Conservation (phyloP, 2,797 vertebrate genomes). For the Bovichtus variegatus region DNA sequence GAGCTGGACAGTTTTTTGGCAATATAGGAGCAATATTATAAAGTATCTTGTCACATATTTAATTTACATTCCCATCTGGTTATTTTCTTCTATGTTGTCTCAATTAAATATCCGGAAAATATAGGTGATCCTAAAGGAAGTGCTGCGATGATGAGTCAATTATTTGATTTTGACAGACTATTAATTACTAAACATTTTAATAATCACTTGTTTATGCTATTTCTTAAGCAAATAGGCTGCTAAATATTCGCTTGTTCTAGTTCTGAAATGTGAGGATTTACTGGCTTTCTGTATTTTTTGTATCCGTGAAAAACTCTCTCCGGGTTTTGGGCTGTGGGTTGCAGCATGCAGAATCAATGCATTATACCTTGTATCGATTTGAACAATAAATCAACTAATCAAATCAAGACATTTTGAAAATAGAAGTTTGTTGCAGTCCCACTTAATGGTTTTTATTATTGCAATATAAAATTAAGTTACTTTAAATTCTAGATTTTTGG, state of each 20-base stretch:
- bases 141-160: background rate
- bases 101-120: background rate
- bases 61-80: background rate
- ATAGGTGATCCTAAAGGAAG: background rate
- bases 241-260: background rate
- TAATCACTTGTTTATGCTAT: background rate
- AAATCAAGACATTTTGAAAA: too few relatives aligned
- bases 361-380: background rate
- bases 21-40: background rate
- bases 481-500: too few relatives aligned
- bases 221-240: background rate
- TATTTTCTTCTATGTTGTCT: background rate
- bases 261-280: background rate
- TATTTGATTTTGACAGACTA: slow-evolving; percentile 1
- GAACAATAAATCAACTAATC: too few relatives aligned
- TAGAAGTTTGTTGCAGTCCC: too few relatives aligned
- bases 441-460: too few relatives aligned
- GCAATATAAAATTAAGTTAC: too few relatives aligned
- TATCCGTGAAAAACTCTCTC: background rate
- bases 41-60: slow-evolving; percentile 7
- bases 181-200: background rate
- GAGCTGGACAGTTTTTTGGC: background rate
- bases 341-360: too few relatives aligned
- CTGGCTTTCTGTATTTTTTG: background rate
- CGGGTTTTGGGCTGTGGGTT: background rate